Base-by-base conservation (phyloP, 1,140 invertebrate species). In the Aleiodes sp. region DNA sequence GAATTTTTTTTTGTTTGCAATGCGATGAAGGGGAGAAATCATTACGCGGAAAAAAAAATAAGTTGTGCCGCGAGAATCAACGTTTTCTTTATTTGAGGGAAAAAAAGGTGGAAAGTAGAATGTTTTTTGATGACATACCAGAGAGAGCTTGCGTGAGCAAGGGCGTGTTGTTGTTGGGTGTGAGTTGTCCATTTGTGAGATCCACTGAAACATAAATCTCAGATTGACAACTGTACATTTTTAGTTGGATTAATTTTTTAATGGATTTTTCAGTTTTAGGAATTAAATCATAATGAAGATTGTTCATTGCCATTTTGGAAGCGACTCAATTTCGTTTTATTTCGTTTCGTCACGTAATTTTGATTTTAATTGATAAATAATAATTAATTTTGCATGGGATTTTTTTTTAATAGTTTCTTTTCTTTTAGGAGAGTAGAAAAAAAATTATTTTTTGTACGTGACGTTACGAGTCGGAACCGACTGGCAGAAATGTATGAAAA, bases 131-230 rank as follows among this genome's bases (percentile, higher is more conserved):
- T 56, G 78, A 85, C 85, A 90, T 93, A 96, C 94, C 94, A 94
- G 94, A 96, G 86, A 96, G 91, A 78, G 94, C 94, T 89, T 96
- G 94, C 86, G 94, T 96, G 87, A 96, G 92, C 86, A 96, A 91
- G 82, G 94, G 94, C 84, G 94, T 95, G 88, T 95, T 95, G 92
- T 95, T 96, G 90, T 95, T 96, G 81, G 94, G 94, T 83, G 94
- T 96, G 84, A 95, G 91, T 89, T 96, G 94, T 87, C 94, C 94
- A 88, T 96, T 96, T 88, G 93, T 94, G 87, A 96, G 91, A 89
- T 96, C 94, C 91, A 96, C 94, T 96, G 92, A 89, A 93, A 92
- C 82, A 91, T 84, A 86, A 85, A 86, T 80, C 75, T 85, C 74
- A 73, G 72, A 79, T 86, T 70, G 75, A 86, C 76, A 83, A 84